Percentiles rank a stretch among this genome's conserved stretches.
These are phyloP conservation scores for Galbula dea DNA, from an alignment of 2,113 vertebrate species.

Conservation along the genomic window DNA sequence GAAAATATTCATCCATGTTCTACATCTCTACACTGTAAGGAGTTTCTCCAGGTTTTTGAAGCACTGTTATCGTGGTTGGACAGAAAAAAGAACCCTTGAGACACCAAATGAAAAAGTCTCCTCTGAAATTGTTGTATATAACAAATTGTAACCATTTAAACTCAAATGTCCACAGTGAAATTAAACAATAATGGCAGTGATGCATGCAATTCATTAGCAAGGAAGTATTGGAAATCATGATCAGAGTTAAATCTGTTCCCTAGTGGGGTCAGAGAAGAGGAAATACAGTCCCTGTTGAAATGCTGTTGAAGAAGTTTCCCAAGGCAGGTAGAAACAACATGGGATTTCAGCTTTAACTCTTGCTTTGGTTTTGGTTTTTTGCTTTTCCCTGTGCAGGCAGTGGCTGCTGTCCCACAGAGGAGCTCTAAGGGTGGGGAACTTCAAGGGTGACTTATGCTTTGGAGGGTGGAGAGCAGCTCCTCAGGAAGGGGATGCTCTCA, in stretches of 20 bases:
- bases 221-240: background rate
- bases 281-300: background rate
- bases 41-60: background rate
- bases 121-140: background rate
- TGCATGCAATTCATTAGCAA: background rate
- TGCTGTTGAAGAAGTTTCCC: background rate
- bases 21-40: background rate
- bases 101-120: background rate
- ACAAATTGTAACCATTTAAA: background rate
- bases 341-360: background rate
- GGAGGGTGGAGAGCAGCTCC: background rate
- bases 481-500: background rate
- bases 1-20: background rate
- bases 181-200: background rate
- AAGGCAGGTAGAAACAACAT: background rate
- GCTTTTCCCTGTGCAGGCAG: background rate
- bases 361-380: background rate
- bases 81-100: background rate
- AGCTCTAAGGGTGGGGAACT: accelerated
- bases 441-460: background rate
- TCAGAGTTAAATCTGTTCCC: background rate
- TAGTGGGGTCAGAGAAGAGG: accelerated
- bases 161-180: background rate
- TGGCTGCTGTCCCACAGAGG: no score
- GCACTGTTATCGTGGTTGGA: background rate